Evolutionary conservation across 2,113 vertebrate species (phyloP).

Genomic region (Misgurnus anguillicaudatus): DNA sequence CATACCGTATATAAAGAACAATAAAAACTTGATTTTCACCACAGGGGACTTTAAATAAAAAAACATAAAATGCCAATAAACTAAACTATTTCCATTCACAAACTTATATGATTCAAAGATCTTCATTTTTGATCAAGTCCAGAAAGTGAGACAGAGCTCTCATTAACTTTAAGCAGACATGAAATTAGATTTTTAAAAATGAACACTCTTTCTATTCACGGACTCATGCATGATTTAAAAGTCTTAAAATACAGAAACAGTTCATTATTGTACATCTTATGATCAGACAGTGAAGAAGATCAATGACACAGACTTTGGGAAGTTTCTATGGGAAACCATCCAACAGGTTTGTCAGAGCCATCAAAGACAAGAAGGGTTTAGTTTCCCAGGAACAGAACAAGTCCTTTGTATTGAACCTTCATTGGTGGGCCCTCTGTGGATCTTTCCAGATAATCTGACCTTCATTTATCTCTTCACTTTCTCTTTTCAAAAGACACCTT

Average conservation of each 20-base stretch:
- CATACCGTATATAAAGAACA: too few species aligned
- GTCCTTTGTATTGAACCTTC: not conserved
- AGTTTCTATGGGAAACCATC: conserved; percentile 36
- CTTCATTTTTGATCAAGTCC: not conserved
- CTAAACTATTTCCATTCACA: not conserved
- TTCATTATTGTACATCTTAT: conserved; percentile 5
- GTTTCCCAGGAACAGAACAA: conserved; percentile 13
- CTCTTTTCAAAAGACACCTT: conserved; percentile 14
- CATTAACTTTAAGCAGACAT: conserved; percentile 11
- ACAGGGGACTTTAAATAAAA: not conserved
- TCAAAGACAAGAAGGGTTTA: conserved; percentile 4
- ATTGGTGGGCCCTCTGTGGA: conserved; percentile 26
- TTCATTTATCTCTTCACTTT: conserved; percentile 1
- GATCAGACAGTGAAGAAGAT: not conserved
- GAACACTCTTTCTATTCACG: conserved; percentile 43
- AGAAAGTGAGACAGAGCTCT: not conserved
- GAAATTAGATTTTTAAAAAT: conserved; percentile 41
- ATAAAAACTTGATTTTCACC: too few species aligned
- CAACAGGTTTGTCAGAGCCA: not conserved
- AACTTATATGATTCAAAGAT: not conserved
- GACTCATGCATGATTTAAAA: conserved; percentile 40
- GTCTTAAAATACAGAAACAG: conserved; percentile 27
- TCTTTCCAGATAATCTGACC: conserved; percentile 31
- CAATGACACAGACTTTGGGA: not conserved
- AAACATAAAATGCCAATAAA: not conserved